Conservation (phyloP, 35 echinoderm and acorn worm species). For the Strongylocentrotus purpuratus region DNA sequence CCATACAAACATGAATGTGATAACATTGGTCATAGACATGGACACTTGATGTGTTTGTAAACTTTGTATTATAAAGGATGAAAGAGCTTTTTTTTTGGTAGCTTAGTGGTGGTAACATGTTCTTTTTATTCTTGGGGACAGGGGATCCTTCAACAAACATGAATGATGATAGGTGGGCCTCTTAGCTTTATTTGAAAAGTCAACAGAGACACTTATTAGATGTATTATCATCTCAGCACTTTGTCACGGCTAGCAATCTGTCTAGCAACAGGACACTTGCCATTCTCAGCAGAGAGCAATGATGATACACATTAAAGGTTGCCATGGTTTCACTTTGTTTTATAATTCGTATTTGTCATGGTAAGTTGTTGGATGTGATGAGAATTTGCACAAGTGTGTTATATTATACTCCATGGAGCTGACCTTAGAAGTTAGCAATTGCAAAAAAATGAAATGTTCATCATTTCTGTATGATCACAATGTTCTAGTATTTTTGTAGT, state of each 20-base stretch:
- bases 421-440: too few relatives aligned
- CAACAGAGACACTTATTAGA: neutral
- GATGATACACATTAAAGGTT: neutral
- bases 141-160: neutral
- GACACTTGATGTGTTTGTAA: too few relatives aligned
- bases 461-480: too few relatives aligned
- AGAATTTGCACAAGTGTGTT: neutral
- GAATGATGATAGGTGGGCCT: neutral
- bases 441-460: neutral
- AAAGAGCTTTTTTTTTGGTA: too few relatives aligned
- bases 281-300: neutral
- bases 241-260: conserved; percentile 22
- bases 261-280: neutral
- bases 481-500: too few relatives aligned
- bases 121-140: too few relatives aligned
- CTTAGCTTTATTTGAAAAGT: neutral
- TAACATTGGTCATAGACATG: too few relatives aligned
- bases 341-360: neutral
- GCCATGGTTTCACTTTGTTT: neutral
- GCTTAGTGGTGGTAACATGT: too few relatives aligned
- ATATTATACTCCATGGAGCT: neutral
- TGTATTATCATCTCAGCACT: conserved; percentile 16
- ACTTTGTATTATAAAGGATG: too few relatives aligned
- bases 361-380: neutral
- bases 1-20: too few relatives aligned